Conservation (phyloP, 2,113 vertebrate species). For the Camarhynchus parvulus region DNA sequence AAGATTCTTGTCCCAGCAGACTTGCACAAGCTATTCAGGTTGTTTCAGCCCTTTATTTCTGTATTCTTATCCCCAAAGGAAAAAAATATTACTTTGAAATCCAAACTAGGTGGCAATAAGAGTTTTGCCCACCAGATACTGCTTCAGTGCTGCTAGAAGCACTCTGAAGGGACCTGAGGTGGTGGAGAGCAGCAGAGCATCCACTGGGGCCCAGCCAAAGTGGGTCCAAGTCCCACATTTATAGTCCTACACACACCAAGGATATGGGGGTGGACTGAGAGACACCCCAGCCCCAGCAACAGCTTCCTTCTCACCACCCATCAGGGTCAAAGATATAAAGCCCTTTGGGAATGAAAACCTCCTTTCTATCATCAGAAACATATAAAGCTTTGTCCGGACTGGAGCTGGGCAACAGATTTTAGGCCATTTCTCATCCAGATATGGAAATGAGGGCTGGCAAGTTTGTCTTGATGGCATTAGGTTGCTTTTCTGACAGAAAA, state of each 20-base stretch:
- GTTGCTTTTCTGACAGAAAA: background rate
- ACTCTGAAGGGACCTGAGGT: background rate
- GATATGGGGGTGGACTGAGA: background rate
- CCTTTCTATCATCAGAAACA: rapidly evolving
- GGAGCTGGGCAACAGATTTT: background rate
- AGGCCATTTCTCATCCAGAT: background rate
- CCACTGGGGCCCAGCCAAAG: background rate
- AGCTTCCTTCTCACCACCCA: background rate
- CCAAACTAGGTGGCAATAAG: background rate
- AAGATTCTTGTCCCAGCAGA: background rate
- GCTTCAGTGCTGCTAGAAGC: background rate
- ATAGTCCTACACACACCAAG: background rate
- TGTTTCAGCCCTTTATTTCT: background rate
- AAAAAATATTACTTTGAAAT: background rate
- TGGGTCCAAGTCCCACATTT: background rate
- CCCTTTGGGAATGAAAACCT: background rate
- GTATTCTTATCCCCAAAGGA: background rate
- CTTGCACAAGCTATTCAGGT: background rate
- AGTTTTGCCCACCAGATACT: background rate
- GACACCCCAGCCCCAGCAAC: background rate
- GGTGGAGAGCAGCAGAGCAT: background rate
- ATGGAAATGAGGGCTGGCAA: background rate
- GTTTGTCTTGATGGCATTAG: background rate
- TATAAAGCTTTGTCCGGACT: background rate
- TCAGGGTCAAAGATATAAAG: background rate